Percentiles rank a stretch among this genome's conserved stretches.
Conservation (phyloP, 2,888 invertebrate species). For the Listrodromus nycthemerus region DNA sequence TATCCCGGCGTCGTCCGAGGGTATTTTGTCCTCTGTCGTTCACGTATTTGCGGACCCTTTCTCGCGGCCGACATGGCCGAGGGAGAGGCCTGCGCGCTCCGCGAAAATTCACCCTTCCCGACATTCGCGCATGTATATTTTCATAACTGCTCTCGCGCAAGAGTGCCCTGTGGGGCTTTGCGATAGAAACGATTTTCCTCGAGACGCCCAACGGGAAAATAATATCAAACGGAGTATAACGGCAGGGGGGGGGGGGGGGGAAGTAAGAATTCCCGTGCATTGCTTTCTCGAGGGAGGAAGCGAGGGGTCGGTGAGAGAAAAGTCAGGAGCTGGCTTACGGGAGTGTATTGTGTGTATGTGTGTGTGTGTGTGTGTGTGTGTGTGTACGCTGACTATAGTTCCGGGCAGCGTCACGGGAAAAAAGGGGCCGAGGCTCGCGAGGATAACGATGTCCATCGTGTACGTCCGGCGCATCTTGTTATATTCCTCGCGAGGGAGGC, state of each 20-base stretch:
- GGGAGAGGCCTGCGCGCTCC: not conserved
- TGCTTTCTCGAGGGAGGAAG: slow-evolving; percentile 49
- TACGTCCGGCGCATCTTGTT: slow-evolving; percentile 75
- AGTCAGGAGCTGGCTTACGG: slow-evolving; percentile 34
- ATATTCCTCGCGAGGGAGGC: slow-evolving; percentile 72
- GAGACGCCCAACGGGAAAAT: not conserved
- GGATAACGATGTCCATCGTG: slow-evolving; percentile 79
- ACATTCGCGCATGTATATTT: not conserved
- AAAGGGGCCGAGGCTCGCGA: slow-evolving; percentile 62
- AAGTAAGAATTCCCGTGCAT: slow-evolving; percentile 64
- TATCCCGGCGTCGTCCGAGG: slow-evolving; percentile 69
- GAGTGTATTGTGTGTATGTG: not conserved
- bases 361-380: not conserved
- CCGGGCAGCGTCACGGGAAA: slow-evolving; percentile 32
- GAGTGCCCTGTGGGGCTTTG: slow-evolving; percentile 15
- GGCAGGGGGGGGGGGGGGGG: slow-evolving; percentile 29
- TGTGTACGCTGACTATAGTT: slow-evolving; percentile 5
- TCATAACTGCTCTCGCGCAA: not conserved
- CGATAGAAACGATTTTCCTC: slow-evolving; percentile 16
- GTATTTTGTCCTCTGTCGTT: slow-evolving; percentile 27
- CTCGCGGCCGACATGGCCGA: slow-evolving; percentile 39
- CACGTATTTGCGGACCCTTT: slow-evolving; percentile 44
- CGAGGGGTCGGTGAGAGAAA: slow-evolving; percentile 13
- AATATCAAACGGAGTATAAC: slow-evolving; percentile 1
- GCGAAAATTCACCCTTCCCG: not conserved